These are phyloP conservation scores for Aldrovandia affinis DNA, from an alignment of 2,797 vertebrate species.

Conservation along the genomic window DNA sequence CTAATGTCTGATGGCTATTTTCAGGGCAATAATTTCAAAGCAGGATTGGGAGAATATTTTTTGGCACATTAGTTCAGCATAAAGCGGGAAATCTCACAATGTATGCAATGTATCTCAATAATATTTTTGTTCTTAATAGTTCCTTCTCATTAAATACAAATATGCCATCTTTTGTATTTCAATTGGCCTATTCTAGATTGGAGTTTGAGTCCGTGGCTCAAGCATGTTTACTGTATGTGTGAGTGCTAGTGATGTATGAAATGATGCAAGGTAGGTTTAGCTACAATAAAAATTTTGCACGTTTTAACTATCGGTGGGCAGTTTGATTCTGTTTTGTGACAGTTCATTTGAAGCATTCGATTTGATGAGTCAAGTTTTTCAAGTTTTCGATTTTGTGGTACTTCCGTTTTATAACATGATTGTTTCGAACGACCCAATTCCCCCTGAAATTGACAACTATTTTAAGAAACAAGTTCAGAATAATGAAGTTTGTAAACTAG, in stretches of 20 bases:
- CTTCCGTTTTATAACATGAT: no score
- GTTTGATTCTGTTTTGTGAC: no score
- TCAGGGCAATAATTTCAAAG: neutral
- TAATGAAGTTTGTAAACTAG: no score
- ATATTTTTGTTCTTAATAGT: neutral
- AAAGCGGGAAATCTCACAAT: neutral
- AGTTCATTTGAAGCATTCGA: no score
- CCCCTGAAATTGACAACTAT: no score
- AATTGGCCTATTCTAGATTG: neutral
- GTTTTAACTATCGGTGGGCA: no score
- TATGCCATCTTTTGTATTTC: neutral
- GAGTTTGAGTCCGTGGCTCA: neutral
- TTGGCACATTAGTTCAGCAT: neutral
- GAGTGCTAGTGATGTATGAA: neutral
- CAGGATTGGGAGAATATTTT: neutral
- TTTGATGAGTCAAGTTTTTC: no score
- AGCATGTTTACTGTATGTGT: neutral
- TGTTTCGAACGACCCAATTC: no score
- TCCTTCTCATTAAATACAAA: neutral
- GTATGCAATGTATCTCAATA: neutral
- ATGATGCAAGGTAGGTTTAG: neutral
- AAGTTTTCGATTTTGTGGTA: no score
- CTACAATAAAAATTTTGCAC: no score
- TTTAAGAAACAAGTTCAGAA: no score
- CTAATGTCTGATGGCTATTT: neutral